A percentile compares a stretch with the other conserved stretches of the same genome.
Conservation (phyloP, 2,113 vertebrate species). For the Macroglossus sobrinus region DNA sequence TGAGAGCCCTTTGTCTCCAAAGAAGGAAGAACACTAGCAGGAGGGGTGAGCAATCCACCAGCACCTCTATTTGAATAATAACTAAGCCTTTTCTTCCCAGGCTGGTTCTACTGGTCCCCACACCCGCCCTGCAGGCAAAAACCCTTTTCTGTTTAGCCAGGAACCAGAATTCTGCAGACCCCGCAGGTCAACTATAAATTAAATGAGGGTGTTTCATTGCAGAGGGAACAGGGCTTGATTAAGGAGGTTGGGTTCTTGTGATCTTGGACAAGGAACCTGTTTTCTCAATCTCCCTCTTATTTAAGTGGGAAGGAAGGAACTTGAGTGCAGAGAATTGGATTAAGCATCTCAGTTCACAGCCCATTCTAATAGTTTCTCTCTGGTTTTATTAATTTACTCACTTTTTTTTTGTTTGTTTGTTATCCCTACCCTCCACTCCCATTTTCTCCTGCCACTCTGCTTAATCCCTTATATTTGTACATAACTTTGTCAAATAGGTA, state of each 20-base stretch:
- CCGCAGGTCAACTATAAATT: not conserved
- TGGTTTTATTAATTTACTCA: slow-evolving; percentile 12
- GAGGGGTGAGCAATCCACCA: not conserved
- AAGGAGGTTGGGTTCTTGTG: not conserved
- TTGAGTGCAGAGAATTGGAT: not conserved
- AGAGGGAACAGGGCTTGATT: not conserved
- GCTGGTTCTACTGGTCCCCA: slow-evolving; percentile 36
- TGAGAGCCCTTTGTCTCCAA: slow-evolving; percentile 47
- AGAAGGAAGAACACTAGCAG: not conserved
- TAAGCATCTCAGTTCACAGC: not conserved
- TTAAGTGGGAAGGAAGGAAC: not conserved
- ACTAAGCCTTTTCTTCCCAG: slow-evolving; percentile 44
- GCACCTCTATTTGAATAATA: not conserved
- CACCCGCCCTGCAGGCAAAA: not conserved
- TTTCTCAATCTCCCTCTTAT: not conserved
- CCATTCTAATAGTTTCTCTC: not conserved
- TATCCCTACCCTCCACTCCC: not conserved
- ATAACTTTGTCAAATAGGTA: not conserved
- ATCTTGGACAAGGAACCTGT: slow-evolving; percentile 8
- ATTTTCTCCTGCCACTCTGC: not conserved
- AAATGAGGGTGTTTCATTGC: not conserved
- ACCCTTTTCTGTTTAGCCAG: not conserved
- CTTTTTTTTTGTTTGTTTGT: not conserved
- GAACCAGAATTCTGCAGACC: not conserved
- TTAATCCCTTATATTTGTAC: not conserved